Percentiles rank a stretch among this genome's conserved stretches.
Conservation (phyloP, 2,888 invertebrate genomes). For the Drosophila aldrichi region DNA sequence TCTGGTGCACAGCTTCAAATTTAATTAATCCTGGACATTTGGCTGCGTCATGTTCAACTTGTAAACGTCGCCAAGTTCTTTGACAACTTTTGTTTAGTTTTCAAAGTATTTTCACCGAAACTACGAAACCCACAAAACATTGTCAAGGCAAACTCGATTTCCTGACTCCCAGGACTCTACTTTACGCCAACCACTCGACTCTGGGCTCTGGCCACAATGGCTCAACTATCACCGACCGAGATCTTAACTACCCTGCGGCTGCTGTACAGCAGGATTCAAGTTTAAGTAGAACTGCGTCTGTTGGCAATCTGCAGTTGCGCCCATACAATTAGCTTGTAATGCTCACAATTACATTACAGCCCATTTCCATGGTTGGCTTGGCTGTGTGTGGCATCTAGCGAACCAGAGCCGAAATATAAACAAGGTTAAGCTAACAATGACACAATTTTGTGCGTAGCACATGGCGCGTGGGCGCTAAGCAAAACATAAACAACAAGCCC, state of each 20-base stretch:
- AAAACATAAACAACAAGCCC: conserved; percentile 31
- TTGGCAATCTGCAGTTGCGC: not conserved
- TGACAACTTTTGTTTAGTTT: conserved; percentile 18
- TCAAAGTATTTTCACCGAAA: conserved; percentile 17
- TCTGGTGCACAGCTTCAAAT: conserved; percentile 47
- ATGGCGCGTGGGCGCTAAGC: conserved; percentile 25
- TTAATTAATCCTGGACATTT: conserved; percentile 65
- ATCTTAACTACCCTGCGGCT: conserved; percentile 52
- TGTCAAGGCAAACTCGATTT: conserved; percentile 27
- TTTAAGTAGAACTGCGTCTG: conserved; percentile 18
- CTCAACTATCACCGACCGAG: conserved; percentile 42
- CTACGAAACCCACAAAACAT: conserved; percentile 17
- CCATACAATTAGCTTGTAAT: conserved; percentile 63
- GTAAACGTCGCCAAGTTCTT: conserved; percentile 1
- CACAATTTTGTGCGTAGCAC: conserved; percentile 14
- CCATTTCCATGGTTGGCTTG: conserved; percentile 11
- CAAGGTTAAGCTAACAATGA: conserved; percentile 33
- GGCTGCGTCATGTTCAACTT: conserved; percentile 12
- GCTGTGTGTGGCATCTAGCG: conserved; percentile 9
- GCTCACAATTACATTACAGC: conserved; percentile 41
- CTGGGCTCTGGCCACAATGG: conserved; percentile 7
- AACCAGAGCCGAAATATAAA: conserved; percentile 28
- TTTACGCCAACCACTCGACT: conserved; percentile 38
- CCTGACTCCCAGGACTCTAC: conserved; percentile 59
- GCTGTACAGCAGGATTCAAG: conserved; percentile 13